These are phyloP conservation scores for Chelonus formosanus DNA, from an alignment of 2,888 invertebrate species.

Conservation along the genomic window DNA sequence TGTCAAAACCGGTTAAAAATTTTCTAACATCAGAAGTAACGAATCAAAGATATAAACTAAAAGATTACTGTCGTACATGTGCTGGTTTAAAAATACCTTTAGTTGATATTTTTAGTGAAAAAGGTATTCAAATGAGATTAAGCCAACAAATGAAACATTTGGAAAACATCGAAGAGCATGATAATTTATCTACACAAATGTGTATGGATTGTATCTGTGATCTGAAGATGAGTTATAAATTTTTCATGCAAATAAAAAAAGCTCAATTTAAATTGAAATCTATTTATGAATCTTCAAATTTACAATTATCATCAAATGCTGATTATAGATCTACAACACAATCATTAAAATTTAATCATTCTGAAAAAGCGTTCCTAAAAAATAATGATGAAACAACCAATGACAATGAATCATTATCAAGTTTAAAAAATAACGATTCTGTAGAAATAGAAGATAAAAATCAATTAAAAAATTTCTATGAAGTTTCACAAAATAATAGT, in stretches of 20 bases:
- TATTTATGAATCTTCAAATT: conserved; percentile 43
- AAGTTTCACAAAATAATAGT: too few relatives aligned
- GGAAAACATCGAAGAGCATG: conserved; percentile 54
- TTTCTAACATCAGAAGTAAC: conserved; percentile 33
- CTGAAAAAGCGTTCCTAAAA: neutral
- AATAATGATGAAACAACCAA: neutral
- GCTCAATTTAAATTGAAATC: conserved; percentile 60
- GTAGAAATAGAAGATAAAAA: too few relatives aligned
- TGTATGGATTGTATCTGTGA: conserved; percentile 64
- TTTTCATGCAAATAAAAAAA: conserved; percentile 63
- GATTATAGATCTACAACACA: too few relatives aligned
- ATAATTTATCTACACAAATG: conserved; percentile 60
- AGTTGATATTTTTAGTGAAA: conserved; percentile 61
- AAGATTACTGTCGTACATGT: conserved; percentile 61
- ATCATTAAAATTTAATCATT: too few relatives aligned
- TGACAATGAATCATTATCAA: neutral
- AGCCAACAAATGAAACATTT: conserved; percentile 60
- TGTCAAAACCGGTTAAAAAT: conserved; percentile 25
- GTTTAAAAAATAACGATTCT: too few relatives aligned
- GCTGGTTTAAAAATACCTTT: conserved; percentile 60
- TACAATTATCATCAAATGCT: too few relatives aligned
- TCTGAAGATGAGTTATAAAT: conserved; percentile 62
- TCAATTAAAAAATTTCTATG: too few relatives aligned
- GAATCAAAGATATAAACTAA: conserved; percentile 49
- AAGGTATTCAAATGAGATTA: conserved; percentile 59